A percentile compares a stretch with the other conserved stretches of the same genome.
phyloP scores from a whole-genome alignment of 2,888 invertebrate species.

The Amphiduros pacificus region DNA sequence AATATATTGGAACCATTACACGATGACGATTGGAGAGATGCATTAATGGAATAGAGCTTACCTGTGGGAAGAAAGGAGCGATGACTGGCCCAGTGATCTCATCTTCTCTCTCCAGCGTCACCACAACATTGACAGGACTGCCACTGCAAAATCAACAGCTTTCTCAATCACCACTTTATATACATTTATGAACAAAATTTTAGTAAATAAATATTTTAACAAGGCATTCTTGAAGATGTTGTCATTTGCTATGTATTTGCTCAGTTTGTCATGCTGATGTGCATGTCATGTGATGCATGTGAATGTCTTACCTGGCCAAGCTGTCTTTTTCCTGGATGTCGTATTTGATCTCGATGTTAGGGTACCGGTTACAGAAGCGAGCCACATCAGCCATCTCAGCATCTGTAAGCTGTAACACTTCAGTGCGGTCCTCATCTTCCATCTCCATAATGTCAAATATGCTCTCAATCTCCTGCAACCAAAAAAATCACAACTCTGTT shows the following conservation, averaged over 20 bases:
- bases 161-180: neutral
- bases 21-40: too few species aligned
- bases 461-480: slow-evolving; percentile 74
- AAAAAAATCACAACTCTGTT: neutral
- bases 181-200: neutral
- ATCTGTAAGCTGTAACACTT: slow-evolving; percentile 71
- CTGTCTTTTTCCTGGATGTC: slow-evolving; percentile 82
- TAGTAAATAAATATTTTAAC: neutral
- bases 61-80: slow-evolving; percentile 97
- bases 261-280: neutral
- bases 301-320: slow-evolving; percentile 62
- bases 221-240: neutral
- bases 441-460: slow-evolving; percentile 95
- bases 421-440: slow-evolving; percentile 83
- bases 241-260: neutral
- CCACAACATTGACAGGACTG: slow-evolving; percentile 77
- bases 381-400: slow-evolving; percentile 97
- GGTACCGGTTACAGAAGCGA: slow-evolving; percentile 97
- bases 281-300: neutral
- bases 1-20: too few species aligned
- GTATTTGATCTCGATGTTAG: slow-evolving; percentile 94
- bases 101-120: slow-evolving; percentile 93
- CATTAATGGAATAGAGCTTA: too few species aligned
- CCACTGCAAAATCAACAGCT: slow-evolving; percentile 42
- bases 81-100: slow-evolving; percentile 96